A percentile compares a stretch with the other conserved stretches of the same genome.
phyloP scores from a whole-genome alignment of 23 tunicate genomes.

The Clavelina lepadiformis region DNA sequence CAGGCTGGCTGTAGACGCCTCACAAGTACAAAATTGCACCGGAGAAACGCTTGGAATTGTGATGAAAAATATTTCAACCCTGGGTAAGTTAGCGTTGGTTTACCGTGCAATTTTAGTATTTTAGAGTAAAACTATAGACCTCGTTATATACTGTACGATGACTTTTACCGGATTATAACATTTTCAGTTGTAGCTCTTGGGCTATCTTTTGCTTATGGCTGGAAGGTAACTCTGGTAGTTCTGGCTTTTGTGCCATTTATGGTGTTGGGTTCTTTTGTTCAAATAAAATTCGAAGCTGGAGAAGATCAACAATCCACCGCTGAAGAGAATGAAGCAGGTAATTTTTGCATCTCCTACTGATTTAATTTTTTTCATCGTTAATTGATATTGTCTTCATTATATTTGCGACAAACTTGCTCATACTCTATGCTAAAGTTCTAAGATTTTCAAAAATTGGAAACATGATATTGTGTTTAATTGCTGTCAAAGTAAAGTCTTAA shows the following conservation, averaged over 20 bases:
- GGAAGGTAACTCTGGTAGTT: conserved; percentile 58
- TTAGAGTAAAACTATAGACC: no score
- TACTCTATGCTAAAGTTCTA: no score
- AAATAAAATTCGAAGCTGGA: conserved; percentile 36
- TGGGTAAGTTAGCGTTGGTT: conserved; percentile 26
- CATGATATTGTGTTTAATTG: no score
- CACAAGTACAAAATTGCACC: conserved; percentile 70
- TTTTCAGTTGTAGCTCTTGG: conserved; percentile 67
- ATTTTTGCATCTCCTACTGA: no score
- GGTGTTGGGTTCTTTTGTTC: conserved; percentile 42
- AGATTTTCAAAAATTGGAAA: no score
- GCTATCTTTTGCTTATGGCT: conserved; percentile 57
- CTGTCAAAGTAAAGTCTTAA: no score
- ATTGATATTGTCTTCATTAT: no score
- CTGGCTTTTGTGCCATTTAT: conserved; percentile 62
- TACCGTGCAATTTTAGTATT: no score
- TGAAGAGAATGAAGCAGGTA: conserved; percentile 25
- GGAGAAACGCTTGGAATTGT: conserved; percentile 56
- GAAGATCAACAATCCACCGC: conserved; percentile 18
- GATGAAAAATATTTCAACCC: conserved; percentile 46
- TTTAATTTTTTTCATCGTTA: no score
- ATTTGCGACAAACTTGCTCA: no score
- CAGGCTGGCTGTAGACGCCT: conserved; percentile 60
- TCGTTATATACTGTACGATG: no score
- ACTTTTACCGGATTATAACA: no score